These are phyloP conservation scores for Popillia japonica DNA, from an alignment of 1,140 invertebrate species.

Conservation along the genomic window DNA sequence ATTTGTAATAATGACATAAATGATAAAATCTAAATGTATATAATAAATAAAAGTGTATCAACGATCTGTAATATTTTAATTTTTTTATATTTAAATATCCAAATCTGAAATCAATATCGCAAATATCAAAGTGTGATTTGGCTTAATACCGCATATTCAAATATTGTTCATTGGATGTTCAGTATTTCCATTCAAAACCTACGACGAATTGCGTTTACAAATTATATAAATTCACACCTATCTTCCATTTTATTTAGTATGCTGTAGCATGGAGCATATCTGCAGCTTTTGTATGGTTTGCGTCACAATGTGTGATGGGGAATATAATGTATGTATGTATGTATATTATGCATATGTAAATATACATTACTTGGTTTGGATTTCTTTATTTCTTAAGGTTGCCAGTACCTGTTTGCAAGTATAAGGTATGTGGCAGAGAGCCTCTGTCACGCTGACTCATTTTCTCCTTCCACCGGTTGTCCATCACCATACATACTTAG, in stretches of 20 bases:
- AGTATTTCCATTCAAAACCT: neutral
- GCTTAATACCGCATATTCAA: neutral
- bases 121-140: neutral
- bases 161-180: neutral
- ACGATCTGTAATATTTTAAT: conserved; percentile 23
- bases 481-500: conserved; percentile 76
- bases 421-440: conserved; percentile 61
- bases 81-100: conserved; percentile 11
- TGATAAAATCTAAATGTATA: neutral
- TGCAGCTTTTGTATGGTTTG: conserved; percentile 10
- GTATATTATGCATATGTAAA: neutral
- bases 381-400: conserved; percentile 52
- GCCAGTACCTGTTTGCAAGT: conserved; percentile 60
- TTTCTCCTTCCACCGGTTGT: conserved; percentile 50
- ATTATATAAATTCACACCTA: neutral
- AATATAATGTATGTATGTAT: conserved; percentile 27
- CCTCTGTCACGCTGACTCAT: conserved; percentile 59
- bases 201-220: neutral
- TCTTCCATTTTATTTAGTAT: conserved; percentile 6
- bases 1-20: neutral
- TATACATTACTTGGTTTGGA: conserved; percentile 38
- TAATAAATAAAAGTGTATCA: neutral
- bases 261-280: conserved; percentile 1
- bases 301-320: conserved; percentile 10
- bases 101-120: neutral